Evolutionary conservation across 2,888 invertebrate species (phyloP).

Genomic region (Scotopteryx bipunctaria): DNA sequence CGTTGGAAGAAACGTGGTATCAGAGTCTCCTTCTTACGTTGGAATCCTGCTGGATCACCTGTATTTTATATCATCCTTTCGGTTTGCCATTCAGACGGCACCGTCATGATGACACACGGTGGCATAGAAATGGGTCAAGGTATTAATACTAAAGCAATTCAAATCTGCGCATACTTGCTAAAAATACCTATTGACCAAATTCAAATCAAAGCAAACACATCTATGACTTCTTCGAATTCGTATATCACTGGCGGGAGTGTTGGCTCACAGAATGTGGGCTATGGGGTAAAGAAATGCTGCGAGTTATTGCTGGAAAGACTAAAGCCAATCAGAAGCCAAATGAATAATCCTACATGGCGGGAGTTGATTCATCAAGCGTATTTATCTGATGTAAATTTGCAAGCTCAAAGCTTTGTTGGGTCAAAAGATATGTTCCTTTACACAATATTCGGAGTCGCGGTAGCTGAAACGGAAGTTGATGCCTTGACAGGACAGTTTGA

Average conservation of each 20-base stretch:
- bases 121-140: constrained; percentile 89
- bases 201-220: constrained; percentile 85
- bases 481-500: constrained; percentile 87
- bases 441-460: constrained; percentile 78
- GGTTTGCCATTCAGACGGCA: constrained; percentile 84
- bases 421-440: constrained; percentile 42
- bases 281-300: constrained; percentile 79
- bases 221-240: constrained; percentile 85
- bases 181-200: constrained; percentile 85
- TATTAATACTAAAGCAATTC: constrained; percentile 86
- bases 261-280: constrained; percentile 85
- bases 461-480: constrained; percentile 88
- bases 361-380: constrained; percentile 76
- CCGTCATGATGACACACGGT: constrained; percentile 85
- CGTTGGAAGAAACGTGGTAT: constrained; percentile 89
- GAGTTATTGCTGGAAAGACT: constrained; percentile 69
- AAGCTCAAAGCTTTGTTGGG: constrained; percentile 49
- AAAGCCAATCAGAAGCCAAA: constrained; percentile 59
- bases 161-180: constrained; percentile 85
- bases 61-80: constrained; percentile 79
- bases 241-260: constrained; percentile 85
- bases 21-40: constrained; percentile 83
- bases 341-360: constrained; percentile 73
- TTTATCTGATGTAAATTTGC: constrained; percentile 50
- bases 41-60: constrained; percentile 61